These are phyloP conservation scores for Okamejei kenojei DNA, from an alignment of 2,797 vertebrate genomes.

Conservation along the genomic window DNA sequence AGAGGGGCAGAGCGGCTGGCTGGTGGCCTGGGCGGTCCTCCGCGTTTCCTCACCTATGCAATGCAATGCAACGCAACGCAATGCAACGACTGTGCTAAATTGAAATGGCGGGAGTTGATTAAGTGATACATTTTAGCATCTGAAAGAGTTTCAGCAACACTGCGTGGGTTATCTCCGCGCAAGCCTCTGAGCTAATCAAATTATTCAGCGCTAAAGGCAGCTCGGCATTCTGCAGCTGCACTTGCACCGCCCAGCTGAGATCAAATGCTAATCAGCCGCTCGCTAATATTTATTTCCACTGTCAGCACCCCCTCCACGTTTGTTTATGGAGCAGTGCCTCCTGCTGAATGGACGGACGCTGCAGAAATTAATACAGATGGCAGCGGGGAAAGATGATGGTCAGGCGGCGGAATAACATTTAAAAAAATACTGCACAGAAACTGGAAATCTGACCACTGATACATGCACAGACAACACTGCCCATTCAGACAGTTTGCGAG, in stretches of 20 bases:
- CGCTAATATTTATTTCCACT: constrained; percentile 62
- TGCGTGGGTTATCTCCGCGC: constrained; percentile 58
- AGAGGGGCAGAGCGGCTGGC: constrained; percentile 44
- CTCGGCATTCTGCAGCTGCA: constrained; percentile 61
- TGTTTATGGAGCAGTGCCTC: constrained; percentile 67
- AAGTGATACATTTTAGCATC: constrained; percentile 56
- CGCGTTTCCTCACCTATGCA: constrained; percentile 48
- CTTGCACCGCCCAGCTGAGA: constrained; percentile 62
- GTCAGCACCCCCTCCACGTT: constrained; percentile 53
- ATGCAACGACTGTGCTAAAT: constrained; percentile 56
- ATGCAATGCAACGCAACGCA: constrained; percentile 54
- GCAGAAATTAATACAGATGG: constrained; percentile 45
- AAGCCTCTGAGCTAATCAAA: constrained; percentile 64
- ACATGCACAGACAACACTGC: constrained; percentile 24
- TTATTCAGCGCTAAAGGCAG: constrained; percentile 67
- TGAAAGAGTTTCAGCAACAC: constrained; percentile 46
- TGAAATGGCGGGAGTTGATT: constrained; percentile 56
- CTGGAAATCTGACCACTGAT: constrained; percentile 28
- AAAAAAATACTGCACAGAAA: constrained; percentile 11
- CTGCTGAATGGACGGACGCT: constrained; percentile 52
- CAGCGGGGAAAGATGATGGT: constrained; percentile 41
- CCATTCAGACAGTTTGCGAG: constrained; percentile 18
- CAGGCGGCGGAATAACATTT: constrained; percentile 35
- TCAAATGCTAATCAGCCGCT: constrained; percentile 61
- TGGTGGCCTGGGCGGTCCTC: constrained; percentile 50